A percentile compares a stretch with the other conserved stretches of the same genome.
These are phyloP conservation scores for Rhinichthys osculus DNA, from an alignment of 2,797 vertebrate genomes.

Conservation along the genomic window DNA sequence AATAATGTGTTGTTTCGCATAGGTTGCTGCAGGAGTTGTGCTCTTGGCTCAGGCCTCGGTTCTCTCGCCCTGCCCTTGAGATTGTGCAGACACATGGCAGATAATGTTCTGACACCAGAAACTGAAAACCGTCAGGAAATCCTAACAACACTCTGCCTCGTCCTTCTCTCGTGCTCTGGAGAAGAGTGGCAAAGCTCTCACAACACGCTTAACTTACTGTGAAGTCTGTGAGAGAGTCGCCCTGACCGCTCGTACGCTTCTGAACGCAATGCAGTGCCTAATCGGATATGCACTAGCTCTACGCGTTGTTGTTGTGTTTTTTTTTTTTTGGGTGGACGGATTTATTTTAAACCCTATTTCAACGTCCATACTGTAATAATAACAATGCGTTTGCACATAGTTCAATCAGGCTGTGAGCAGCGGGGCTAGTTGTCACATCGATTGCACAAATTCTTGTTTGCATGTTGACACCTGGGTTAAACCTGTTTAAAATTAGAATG, in stretches of 20 bases:
- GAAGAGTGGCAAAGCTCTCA: conserved; percentile 10
- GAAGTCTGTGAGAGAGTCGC: not conserved
- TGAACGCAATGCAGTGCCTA: not conserved
- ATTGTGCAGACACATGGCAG: conserved; percentile 85
- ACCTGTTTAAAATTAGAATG: not conserved
- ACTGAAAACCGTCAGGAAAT: conserved; percentile 81
- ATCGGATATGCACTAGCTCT: not conserved
- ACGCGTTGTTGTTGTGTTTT: no score
- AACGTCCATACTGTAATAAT: not conserved
- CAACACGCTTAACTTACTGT: conserved; percentile 1
- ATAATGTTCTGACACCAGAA: conserved; percentile 87
- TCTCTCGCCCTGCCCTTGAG: conserved; percentile 81
- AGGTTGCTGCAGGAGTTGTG: conserved; percentile 2
- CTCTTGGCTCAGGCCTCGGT: conserved; percentile 47
- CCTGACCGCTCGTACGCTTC: not conserved
- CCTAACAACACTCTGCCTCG: conserved; percentile 72
- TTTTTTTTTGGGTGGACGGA: not conserved
- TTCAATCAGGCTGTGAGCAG: no score
- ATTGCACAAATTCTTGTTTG: not conserved
- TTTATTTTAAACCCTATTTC: not conserved
- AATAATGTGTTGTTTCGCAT: not conserved
- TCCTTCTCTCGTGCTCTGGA: conserved; percentile 54
- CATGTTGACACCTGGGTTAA: not conserved
- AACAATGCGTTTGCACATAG: no score
- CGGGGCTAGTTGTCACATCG: not conserved